phyloP scores from a whole-genome alignment of 2,113 vertebrate species.

The Notothenia rossii region DNA sequence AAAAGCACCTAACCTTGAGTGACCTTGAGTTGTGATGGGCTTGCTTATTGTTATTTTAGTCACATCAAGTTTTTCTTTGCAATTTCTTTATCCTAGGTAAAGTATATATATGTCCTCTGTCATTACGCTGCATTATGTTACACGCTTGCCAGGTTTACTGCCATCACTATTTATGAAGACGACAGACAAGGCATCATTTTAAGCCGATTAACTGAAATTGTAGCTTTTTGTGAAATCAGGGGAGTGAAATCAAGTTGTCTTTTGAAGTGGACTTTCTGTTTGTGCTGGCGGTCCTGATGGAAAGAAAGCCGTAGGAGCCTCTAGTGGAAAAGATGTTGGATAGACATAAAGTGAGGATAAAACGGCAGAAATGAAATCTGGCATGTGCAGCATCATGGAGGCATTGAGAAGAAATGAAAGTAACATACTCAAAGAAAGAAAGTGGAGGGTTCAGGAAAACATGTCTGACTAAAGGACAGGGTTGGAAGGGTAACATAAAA shows the following conservation, averaged over 20 bases:
- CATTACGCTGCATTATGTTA: too few relatives aligned
- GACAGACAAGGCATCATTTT: not conserved
- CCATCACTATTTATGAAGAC: not conserved
- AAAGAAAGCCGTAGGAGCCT: not conserved
- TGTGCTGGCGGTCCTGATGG: conserved; percentile 5
- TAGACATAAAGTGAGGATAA: not conserved
- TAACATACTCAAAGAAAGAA: not conserved
- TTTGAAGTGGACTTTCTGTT: not conserved
- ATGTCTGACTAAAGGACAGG: too few relatives aligned
- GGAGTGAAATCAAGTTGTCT: not conserved
- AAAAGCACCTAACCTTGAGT: too few relatives aligned
- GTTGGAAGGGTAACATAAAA: too few relatives aligned
- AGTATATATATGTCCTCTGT: too few relatives aligned
- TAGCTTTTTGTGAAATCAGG: not conserved
- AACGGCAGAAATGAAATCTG: not conserved
- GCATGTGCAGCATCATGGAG: not conserved
- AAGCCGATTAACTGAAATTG: conserved; percentile 4
- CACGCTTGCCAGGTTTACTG: too few relatives aligned
- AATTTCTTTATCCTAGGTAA: too few relatives aligned
- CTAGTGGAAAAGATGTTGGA: not conserved
- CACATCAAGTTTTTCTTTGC: too few relatives aligned
- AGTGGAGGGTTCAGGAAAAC: not conserved
- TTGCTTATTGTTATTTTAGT: too few relatives aligned
- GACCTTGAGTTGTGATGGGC: too few relatives aligned
- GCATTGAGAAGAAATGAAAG: not conserved